These are phyloP conservation scores for Arremon brunneinucha DNA, from an alignment of 2,797 vertebrate genomes.

Conservation along the genomic window DNA sequence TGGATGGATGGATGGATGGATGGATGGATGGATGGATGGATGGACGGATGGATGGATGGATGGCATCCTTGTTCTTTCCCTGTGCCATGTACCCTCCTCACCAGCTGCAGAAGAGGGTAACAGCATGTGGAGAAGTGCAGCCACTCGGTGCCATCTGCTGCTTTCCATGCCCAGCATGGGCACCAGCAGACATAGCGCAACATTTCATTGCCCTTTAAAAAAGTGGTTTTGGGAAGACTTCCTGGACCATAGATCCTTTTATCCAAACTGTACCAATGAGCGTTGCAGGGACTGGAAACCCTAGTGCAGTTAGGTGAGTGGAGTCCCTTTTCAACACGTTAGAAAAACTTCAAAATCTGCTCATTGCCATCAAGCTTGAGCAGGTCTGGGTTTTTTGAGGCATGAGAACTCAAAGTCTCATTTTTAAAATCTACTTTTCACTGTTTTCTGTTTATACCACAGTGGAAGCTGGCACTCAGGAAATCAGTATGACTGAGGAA, in stretches of 20 bases:
- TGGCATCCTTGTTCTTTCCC: neutral
- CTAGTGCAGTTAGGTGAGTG: neutral
- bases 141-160: fast-evolving
- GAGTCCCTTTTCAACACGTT: neutral
- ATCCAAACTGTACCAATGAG: neutral
- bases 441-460: neutral
- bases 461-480: neutral
- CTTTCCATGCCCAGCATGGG: neutral
- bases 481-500: neutral
- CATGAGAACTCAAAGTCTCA: neutral
- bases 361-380: neutral
- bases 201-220: neutral
- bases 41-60: fast-evolving
- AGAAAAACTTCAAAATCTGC: neutral
- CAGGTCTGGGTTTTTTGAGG: neutral
- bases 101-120: neutral
- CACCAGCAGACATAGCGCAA: neutral
- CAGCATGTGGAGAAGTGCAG: fast-evolving
- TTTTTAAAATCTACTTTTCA: neutral
- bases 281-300: neutral
- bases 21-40: neutral
- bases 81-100: neutral
- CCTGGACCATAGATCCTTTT: neutral
- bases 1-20: fast-evolving
- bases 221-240: neutral